Conservation (phyloP, 2,888 invertebrate species). For the Steinernema scapterisci region DNA sequence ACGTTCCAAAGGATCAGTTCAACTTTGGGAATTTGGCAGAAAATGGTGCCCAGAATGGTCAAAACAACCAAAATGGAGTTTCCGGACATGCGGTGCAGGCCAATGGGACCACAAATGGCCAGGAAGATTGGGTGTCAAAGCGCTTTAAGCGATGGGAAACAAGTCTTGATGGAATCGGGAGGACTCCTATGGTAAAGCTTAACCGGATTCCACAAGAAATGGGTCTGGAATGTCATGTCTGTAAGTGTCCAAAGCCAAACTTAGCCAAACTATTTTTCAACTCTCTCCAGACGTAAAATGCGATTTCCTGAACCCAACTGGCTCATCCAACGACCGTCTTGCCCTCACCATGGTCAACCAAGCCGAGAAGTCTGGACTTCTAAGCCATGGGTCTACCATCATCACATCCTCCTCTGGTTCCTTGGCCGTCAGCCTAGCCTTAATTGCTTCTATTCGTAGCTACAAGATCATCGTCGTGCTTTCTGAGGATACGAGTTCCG, state of each 20-base stretch:
- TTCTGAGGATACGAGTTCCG: constrained; percentile 98
- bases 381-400: constrained; percentile 70
- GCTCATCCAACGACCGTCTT: constrained; percentile 92
- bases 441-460: neutral
- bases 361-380: constrained; percentile 27
- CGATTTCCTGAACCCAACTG: constrained; percentile 94
- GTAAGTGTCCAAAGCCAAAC: constrained; percentile 1
- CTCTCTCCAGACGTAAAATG: constrained; percentile 84
- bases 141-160: neutral
- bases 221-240: constrained; percentile 12
- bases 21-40: neutral
- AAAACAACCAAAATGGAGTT: neutral
- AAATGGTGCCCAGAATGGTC: neutral
- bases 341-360: constrained; percentile 74
- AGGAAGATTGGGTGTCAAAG: too few relatives aligned
- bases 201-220: neutral
- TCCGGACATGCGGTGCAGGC: neutral
- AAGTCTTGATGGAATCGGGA: neutral
- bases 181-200: constrained; percentile 12
- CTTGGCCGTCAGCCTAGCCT: neutral
- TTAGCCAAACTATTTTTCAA: too few relatives aligned
- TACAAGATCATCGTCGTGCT: constrained; percentile 80
- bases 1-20: neutral
- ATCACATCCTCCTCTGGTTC: constrained; percentile 89
- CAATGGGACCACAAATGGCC: too few relatives aligned